These are phyloP conservation scores for Martes martes DNA, from an alignment of 2,113 vertebrate species.

Conservation along the genomic window DNA sequence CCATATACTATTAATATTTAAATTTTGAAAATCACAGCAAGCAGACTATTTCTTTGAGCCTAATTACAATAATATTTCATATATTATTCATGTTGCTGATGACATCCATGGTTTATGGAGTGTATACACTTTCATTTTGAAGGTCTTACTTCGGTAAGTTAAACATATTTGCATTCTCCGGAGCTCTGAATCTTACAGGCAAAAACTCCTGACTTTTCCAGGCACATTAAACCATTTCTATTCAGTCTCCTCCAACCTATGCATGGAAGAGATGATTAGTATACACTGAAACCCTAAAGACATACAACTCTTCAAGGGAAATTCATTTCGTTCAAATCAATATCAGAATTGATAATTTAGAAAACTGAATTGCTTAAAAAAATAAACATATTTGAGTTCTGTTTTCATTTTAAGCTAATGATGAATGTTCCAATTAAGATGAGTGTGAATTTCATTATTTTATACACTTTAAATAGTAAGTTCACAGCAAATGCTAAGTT, in stretches of 20 bases:
- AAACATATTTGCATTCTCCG: not conserved
- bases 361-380: not conserved
- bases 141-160: not conserved
- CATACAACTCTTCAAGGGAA: not conserved
- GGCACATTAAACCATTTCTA: not conserved
- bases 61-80: not conserved
- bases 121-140: not conserved
- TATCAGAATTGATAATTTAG: not conserved
- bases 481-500: not conserved
- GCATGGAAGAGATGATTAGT: not conserved
- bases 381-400: not conserved
- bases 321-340: not conserved
- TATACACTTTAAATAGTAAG: not conserved
- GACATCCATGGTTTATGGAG: not conserved
- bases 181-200: not conserved
- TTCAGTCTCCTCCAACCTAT: not conserved
- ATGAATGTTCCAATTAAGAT: not conserved
- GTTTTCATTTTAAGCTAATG: not conserved
- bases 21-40: slow-evolving; percentile 5
- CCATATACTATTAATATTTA: slow-evolving; percentile 42
- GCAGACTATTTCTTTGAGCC: not conserved
- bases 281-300: not conserved
- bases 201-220: not conserved
- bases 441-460: not conserved
- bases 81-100: not conserved